Percentiles rank a stretch among this genome's conserved stretches.
Evolutionary conservation across 1,140 invertebrate genomes (phyloP).

Genomic region (Radopholus similis): DNA sequence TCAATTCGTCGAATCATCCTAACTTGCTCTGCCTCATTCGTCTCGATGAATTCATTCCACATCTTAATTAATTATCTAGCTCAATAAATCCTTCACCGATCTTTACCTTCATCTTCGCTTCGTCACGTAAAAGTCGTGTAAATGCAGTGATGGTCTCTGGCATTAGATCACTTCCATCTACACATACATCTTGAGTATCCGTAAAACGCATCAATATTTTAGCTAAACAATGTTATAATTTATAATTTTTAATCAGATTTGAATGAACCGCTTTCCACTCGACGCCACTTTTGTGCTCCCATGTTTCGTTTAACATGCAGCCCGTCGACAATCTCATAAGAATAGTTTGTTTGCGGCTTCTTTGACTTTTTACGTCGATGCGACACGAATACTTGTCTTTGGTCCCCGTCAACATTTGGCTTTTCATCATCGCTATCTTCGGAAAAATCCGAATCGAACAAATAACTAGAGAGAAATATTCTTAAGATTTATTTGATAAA

Average conservation of each 20-base stretch:
- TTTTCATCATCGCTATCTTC: slow-evolving; percentile 24
- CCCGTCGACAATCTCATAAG: slow-evolving; percentile 34
- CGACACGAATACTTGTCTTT: too few species aligned
- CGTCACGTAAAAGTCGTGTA: not conserved
- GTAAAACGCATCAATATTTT: slow-evolving; percentile 33
- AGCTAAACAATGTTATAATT: too few species aligned
- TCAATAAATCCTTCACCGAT: not conserved
- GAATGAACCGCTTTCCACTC: slow-evolving; percentile 53
- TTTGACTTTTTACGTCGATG: slow-evolving; percentile 4
- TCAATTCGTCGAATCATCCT: not conserved
- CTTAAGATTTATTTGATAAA: not conserved
- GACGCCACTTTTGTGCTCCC: slow-evolving; percentile 51
- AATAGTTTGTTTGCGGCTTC: not conserved
- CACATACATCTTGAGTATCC: slow-evolving; percentile 54
- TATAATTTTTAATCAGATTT: too few species aligned
- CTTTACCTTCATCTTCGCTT: not conserved
- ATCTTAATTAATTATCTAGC: not conserved
- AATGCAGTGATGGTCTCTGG: slow-evolving; percentile 47
- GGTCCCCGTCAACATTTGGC: not conserved
- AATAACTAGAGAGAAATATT: slow-evolving; percentile 20
- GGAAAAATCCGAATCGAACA: slow-evolving; percentile 16
- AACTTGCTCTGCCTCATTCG: not conserved
- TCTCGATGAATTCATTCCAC: not conserved
- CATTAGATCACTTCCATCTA: slow-evolving; percentile 51
- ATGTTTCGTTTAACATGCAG: slow-evolving; percentile 49